Percentiles rank a stretch among this genome's conserved stretches.
These are phyloP conservation scores for Microcebus griseorufus DNA, from an alignment of 2,113 vertebrate genomes.

Conservation along the genomic window DNA sequence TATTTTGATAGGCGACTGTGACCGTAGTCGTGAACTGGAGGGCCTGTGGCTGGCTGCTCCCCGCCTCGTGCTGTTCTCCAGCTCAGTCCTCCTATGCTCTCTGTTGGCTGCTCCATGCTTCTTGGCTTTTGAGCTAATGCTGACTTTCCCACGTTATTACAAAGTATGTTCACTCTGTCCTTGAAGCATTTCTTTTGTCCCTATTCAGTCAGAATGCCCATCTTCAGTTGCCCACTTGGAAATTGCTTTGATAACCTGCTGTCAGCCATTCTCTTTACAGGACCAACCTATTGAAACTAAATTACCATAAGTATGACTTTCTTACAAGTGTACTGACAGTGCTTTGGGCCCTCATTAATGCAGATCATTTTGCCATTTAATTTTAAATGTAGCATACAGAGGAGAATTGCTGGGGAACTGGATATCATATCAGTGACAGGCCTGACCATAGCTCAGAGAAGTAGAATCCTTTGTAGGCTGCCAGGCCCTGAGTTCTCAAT, in stretches of 20 bases:
- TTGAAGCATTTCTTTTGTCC: constrained; percentile 69
- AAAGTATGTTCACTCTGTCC: constrained; percentile 19
- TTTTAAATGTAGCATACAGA: constrained; percentile 59
- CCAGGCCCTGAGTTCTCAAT: constrained; percentile 38
- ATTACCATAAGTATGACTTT: constrained; percentile 73
- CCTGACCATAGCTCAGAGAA: neutral
- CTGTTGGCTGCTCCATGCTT: neutral
- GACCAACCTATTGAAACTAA: constrained; percentile 57
- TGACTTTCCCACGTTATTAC: neutral
- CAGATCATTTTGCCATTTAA: constrained; percentile 69
- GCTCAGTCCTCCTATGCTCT: neutral
- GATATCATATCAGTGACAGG: constrained; percentile 24
- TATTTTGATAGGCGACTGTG: neutral
- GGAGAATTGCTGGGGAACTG: constrained; percentile 45
- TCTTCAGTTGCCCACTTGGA: constrained; percentile 62
- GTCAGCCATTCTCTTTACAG: constrained; percentile 70
- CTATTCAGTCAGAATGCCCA: constrained; percentile 55
- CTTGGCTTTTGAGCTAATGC: constrained; percentile 29
- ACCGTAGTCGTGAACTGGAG: neutral
- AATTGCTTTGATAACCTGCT: constrained; percentile 71
- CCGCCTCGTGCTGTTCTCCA: neutral
- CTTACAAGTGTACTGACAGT: constrained; percentile 42
- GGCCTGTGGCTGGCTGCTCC: neutral
- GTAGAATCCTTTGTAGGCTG: neutral
- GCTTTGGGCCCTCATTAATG: constrained; percentile 72